A percentile compares a stretch with the other conserved stretches of the same genome.
These are phyloP conservation scores for Callyntrura sp. DNA, from an alignment of 2,888 invertebrate genomes.

Conservation along the genomic window DNA sequence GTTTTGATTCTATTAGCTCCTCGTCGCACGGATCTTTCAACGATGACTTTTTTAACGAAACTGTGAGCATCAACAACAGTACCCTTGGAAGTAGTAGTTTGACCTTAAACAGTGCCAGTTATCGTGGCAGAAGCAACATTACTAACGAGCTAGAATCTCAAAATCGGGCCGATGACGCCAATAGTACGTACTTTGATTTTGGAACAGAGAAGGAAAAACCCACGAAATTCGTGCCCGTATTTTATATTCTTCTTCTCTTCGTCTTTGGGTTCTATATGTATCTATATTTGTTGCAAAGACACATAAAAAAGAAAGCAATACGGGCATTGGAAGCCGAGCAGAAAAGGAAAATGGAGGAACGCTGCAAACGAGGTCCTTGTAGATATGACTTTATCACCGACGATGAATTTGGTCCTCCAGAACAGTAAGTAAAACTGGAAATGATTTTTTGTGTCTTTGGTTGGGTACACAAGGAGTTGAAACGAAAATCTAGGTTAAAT, in stretches of 20 bases:
- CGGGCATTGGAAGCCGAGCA: neutral
- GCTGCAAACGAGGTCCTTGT: slow-evolving; percentile 11
- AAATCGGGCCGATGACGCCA: neutral
- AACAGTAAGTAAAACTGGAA: slow-evolving; percentile 4
- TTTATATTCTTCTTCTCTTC: slow-evolving; percentile 17
- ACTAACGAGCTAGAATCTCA: slow-evolving; percentile 40
- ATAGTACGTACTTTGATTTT: neutral
- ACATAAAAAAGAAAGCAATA: slow-evolving; percentile 17
- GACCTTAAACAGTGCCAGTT: neutral
- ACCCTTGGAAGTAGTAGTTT: neutral
- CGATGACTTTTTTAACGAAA: slow-evolving; percentile 6
- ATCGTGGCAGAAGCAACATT: slow-evolving; percentile 3
- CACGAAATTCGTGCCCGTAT: slow-evolving; percentile 10
- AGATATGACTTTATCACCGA: slow-evolving; percentile 48
- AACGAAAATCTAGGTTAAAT: slow-evolving; percentile 1
- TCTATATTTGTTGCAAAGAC: slow-evolving; percentile 47
- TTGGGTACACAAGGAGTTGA: too few species aligned
- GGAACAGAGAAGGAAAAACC: neutral
- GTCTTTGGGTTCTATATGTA: slow-evolving; percentile 55
- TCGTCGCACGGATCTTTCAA: too few species aligned
- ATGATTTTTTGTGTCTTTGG: slow-evolving; percentile 1
- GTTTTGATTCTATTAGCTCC: neutral
- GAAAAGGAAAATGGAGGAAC: slow-evolving; percentile 18
- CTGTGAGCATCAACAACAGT: neutral
- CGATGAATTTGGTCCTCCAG: slow-evolving; percentile 29